Percentiles rank a stretch among this genome's conserved stretches.
Evolutionary conservation across 1,140 invertebrate species (phyloP).

Genomic region (Rhysida immarginata): DNA sequence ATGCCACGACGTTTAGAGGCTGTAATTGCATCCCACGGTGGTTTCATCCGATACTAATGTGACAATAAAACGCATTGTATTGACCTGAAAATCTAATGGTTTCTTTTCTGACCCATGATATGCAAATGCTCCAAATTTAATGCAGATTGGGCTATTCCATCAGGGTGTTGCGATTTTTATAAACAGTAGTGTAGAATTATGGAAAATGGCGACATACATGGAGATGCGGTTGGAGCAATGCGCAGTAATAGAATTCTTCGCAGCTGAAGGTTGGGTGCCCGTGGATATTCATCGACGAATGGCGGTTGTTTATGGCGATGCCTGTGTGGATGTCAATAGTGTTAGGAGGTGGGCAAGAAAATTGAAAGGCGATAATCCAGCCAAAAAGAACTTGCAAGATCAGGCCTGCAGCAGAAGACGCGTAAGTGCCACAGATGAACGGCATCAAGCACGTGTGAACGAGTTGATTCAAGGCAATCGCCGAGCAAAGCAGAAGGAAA

Average conservation of each 20-base stretch:
- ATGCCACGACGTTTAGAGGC: too few relatives aligned
- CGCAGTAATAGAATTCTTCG: not conserved
- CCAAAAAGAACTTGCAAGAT: not conserved
- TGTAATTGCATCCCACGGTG: too few relatives aligned
- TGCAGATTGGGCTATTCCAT: too few relatives aligned
- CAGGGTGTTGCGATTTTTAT: too few relatives aligned
- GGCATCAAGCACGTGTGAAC: not conserved
- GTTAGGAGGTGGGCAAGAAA: not conserved
- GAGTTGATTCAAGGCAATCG: not conserved
- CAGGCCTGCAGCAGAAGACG: conserved; percentile 2
- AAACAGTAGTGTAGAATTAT: too few relatives aligned
- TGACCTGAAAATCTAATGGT: too few relatives aligned
- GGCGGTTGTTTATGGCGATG: not conserved
- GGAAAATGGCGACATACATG: not conserved
- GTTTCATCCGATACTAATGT: too few relatives aligned
- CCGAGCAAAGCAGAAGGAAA: too few relatives aligned
- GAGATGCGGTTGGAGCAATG: not conserved
- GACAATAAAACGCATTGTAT: too few relatives aligned
- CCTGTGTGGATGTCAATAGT: not conserved
- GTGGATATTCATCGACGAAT: not conserved
- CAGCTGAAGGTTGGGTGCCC: not conserved
- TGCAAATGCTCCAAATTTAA: too few relatives aligned
- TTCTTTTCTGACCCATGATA: too few relatives aligned
- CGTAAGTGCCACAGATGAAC: not conserved
- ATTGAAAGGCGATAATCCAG: not conserved